These are phyloP conservation scores for Callopanchax toddi DNA, from an alignment of 2,113 vertebrate species.

Conservation along the genomic window DNA sequence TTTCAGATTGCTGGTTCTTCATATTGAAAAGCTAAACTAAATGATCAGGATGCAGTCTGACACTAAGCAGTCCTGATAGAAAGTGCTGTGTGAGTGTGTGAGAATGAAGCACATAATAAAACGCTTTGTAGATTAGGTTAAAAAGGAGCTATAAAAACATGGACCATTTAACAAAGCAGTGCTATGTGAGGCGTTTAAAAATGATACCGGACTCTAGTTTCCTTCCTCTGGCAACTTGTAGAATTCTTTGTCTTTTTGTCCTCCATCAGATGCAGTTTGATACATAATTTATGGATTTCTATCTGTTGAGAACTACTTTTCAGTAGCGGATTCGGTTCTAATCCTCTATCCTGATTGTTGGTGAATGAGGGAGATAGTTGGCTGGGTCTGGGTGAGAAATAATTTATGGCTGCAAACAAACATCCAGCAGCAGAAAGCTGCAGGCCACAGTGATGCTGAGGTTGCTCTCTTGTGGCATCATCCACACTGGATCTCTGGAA, in stretches of 20 bases:
- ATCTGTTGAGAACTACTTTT: constrained; percentile 4
- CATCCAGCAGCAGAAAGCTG: constrained; percentile 23
- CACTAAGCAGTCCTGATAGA: background rate
- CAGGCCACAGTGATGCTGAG: constrained; percentile 30
- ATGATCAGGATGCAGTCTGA: background rate
- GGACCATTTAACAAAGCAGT: background rate
- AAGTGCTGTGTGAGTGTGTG: too few species aligned
- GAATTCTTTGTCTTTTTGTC: constrained; percentile 5
- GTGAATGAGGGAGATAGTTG: constrained; percentile 2
- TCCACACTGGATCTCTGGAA: constrained; percentile 41
- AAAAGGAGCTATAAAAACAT: background rate
- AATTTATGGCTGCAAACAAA: constrained; percentile 47
- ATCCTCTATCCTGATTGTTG: constrained; percentile 1
- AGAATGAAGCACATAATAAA: too few species aligned
- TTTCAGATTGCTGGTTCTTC: background rate
- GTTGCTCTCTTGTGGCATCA: constrained; percentile 39
- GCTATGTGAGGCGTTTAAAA: background rate
- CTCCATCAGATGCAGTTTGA: constrained; percentile 3
- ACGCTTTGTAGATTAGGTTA: background rate
- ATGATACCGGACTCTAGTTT: background rate
- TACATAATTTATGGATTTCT: constrained; percentile 15
- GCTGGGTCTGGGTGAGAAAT: constrained; percentile 21
- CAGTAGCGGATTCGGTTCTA: background rate
- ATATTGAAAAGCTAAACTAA: background rate
- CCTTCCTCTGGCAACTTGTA: constrained; percentile 11